A percentile compares a stretch with the other conserved stretches of the same genome.
These are phyloP conservation scores for Embiotoca jacksoni DNA, from an alignment of 2,113 vertebrate genomes.

Conservation along the genomic window DNA sequence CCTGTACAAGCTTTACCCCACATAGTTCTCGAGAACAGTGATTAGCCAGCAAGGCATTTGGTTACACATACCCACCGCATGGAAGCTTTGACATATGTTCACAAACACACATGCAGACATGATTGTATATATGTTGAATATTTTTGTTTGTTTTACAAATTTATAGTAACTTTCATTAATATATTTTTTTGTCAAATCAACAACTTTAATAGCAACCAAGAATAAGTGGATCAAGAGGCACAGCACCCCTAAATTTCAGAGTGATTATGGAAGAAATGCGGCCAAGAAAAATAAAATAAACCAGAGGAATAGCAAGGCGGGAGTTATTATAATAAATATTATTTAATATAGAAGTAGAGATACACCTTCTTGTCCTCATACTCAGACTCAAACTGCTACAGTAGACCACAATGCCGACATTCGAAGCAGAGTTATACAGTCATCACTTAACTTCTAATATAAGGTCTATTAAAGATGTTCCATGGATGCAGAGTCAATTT, in stretches of 20 bases:
- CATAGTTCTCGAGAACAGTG: conserved; percentile 59
- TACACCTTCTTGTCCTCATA: not conserved
- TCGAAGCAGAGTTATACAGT: conserved; percentile 43
- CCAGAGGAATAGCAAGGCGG: not conserved
- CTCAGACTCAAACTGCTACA: not conserved
- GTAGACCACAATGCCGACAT: conserved; percentile 12
- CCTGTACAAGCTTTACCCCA: conserved; percentile 57
- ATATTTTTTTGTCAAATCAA: not conserved
- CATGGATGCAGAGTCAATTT: conserved; percentile 65
- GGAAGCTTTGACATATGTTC: conserved; percentile 20
- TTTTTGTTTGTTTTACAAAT: not conserved
- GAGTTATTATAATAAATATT: not conserved
- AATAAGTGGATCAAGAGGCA: not conserved
- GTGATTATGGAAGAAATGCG: not conserved
- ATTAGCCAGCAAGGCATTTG: conserved; percentile 61
- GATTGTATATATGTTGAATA: not conserved
- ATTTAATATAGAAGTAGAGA: not conserved
- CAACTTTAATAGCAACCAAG: not conserved
- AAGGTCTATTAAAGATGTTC: conserved; percentile 62
- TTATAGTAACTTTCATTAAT: too few species aligned
- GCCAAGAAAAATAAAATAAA: not conserved
- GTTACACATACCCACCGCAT: conserved; percentile 40
- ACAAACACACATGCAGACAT: conserved; percentile 14
- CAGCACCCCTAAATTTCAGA: not conserved
- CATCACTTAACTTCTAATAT: conserved; percentile 47